Evolutionary conservation across 1,140 invertebrate genomes (phyloP).

Genomic region (Drosophila parvula): DNA sequence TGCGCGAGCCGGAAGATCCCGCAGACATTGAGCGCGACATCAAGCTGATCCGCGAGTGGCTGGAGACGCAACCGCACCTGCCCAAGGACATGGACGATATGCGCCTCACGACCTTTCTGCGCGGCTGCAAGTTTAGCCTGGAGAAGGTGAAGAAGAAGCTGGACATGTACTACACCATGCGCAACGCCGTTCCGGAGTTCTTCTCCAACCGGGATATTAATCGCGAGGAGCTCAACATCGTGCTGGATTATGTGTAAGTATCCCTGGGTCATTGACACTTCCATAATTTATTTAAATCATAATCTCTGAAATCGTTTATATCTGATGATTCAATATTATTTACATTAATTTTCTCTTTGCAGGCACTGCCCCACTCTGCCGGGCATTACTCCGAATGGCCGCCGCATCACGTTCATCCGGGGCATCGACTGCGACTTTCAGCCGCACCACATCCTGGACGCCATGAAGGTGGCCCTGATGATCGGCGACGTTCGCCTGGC

Average conservation of each 20-base stretch:
- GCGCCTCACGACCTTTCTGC: constrained; percentile 90
- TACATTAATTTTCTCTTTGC: constrained; percentile 34
- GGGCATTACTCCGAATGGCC: constrained; percentile 90
- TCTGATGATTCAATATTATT: background rate
- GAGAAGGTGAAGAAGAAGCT: constrained; percentile 93
- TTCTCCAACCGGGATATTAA: constrained; percentile 90
- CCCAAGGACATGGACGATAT: constrained; percentile 88
- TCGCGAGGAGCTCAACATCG: constrained; percentile 88
- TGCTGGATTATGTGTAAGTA: constrained; percentile 89
- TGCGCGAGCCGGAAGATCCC: constrained; percentile 89
- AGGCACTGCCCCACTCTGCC: constrained; percentile 91
- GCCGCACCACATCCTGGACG: constrained; percentile 87
- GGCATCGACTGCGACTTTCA: constrained; percentile 87
- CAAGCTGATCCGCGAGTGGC: constrained; percentile 88
- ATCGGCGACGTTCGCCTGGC: constrained; percentile 91
- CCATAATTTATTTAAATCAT: background rate
- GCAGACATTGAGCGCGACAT: constrained; percentile 88
- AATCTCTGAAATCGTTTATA: background rate
- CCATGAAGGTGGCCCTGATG: constrained; percentile 92
- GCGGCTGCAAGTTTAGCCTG: constrained; percentile 92
- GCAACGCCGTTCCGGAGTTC: constrained; percentile 92
- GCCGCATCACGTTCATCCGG: constrained; percentile 90
- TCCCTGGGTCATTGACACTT: no score
- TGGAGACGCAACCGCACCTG: constrained; percentile 89
- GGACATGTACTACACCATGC: constrained; percentile 92